Evolutionary conservation across 2,113 vertebrate species (phyloP), one percentile per base, ranked within the genome.

Genomic region (Colistium nudipinnis): DNA sequence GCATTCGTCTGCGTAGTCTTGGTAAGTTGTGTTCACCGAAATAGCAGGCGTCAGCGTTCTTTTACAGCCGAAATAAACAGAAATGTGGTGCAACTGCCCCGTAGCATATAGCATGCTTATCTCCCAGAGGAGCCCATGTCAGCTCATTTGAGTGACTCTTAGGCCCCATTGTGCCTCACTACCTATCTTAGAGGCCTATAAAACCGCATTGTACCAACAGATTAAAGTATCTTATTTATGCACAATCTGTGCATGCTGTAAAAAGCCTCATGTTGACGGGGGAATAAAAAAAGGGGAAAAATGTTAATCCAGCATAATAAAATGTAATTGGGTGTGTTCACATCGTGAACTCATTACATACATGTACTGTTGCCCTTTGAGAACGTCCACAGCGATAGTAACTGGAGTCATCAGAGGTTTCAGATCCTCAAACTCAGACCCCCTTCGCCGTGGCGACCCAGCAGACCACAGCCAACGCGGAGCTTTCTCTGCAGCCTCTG

Each of bases 141-240:
- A 90, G 86, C 83, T 80, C 69, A 62, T 88, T 86, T 65, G 66
- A 74, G 75, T 69, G 80, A 80, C 78, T 82, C 76, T 69, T 27
- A 56, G 62, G 55, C 74, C 76, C 27, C 75, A 67, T 43, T 59
- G 73, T 71, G 74, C 57, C 62, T 49, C 49, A 47, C 53, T 69
- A 53, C 27, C 14, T 22, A 8, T 25, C 30, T 60, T 22, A 44
- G 25, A 57, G 30, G 28, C 30, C 52, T 35, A 9, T 62, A 68
- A 81, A 62, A 36, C 62, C 70, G 74, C 48, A 61, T 61, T 68
- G 65, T 56, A 7, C 41, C 63, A 17, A 63, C 28, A 64, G 19
- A 53, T 19, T 10, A 51, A 51, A 57, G 30, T 14, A 49, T 54
- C 47, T n/a, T n/a, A n/a, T n/a, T n/a, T n/a, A n/a, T n/a, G n/a